Conservation (phyloP, 2,113 vertebrate species). For the human region GRCh38 chr16:73698001-73698500, state of each 20-base stretch:
- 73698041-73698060: not conserved
- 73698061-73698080: not conserved
- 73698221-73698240: not conserved
- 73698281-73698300: not conserved
- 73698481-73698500: not conserved
- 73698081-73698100: no score
- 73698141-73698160: not conserved
- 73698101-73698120: no score
- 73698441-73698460: not conserved
- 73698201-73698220: not conserved
- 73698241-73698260: not conserved
- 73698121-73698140: no score
- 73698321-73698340: not conserved
- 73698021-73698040: not conserved
- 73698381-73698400: not conserved
- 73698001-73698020: not conserved
- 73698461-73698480: not conserved
- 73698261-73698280: not conserved
- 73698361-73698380: not conserved
- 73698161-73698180: not conserved
- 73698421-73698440: not conserved
- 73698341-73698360: not conserved
- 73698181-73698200: not conserved
- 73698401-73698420: not conserved
- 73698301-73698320: slow-evolving; percentile 4